Evolutionary conservation across 2,888 invertebrate species (phyloP).

Genomic region (Dinocampus coccinellae): DNA sequence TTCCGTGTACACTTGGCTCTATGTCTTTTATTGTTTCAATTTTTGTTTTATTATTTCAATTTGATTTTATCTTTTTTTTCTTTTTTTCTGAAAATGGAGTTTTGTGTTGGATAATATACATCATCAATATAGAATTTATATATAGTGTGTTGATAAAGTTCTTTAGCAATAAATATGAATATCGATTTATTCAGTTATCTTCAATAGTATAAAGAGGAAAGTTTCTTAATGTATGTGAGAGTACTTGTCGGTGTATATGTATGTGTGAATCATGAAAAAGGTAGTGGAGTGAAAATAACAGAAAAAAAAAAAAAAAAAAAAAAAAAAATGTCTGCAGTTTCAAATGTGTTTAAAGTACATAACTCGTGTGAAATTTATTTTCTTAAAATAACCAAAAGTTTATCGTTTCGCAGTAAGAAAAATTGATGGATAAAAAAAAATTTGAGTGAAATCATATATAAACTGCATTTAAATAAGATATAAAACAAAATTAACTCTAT

Average conservation of each 20-base stretch:
- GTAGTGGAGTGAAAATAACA: conserved; percentile 17
- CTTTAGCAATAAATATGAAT: conserved; percentile 46
- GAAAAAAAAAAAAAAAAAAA: conserved; percentile 12
- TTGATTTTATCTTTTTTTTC: background rate
- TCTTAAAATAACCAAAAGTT: background rate
- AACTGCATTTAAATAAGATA: background rate
- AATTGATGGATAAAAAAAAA: background rate
- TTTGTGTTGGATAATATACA: conserved; percentile 10
- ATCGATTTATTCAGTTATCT: conserved; percentile 42
- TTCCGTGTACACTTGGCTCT: background rate
- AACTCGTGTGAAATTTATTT: background rate
- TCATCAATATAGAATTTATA: too few species aligned
- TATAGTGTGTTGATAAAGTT: conserved; percentile 4
- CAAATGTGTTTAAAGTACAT: background rate
- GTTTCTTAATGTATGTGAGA: conserved; percentile 38
- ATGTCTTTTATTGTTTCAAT: conserved; percentile 10
- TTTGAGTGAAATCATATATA: background rate
- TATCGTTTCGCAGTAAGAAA: background rate
- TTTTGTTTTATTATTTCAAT: background rate
- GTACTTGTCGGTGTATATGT: background rate
- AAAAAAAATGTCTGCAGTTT: background rate
- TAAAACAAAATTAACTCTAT: background rate
- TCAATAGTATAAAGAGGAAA: conserved; percentile 36
- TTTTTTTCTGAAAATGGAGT: background rate
- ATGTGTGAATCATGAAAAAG: background rate